A percentile compares a stretch with the other conserved stretches of the same genome.
These are phyloP conservation scores for Muscicapa comitata DNA, from an alignment of 2,797 vertebrate genomes.

Conservation along the genomic window DNA sequence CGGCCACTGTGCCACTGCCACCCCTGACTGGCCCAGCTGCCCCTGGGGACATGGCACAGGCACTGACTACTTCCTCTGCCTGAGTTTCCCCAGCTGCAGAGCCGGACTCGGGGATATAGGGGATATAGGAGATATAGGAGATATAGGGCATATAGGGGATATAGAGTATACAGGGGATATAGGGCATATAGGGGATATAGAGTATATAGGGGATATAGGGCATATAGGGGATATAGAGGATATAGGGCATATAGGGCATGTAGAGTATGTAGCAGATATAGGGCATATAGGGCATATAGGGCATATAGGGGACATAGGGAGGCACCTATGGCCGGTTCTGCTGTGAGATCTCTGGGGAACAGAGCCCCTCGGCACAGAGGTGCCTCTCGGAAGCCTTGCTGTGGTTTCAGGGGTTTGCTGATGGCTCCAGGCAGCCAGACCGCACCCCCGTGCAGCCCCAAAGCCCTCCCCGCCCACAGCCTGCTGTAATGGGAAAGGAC, in stretches of 20 bases:
- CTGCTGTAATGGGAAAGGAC: not conserved
- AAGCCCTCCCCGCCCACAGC: not conserved
- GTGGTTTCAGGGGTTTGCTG: not conserved
- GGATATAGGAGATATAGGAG: no score
- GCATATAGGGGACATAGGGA: no score
- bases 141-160: no score
- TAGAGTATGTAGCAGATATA: no score
- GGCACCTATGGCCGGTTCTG: not conserved
- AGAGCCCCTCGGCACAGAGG: not conserved
- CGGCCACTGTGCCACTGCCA: accelerated
- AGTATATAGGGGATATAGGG: no score
- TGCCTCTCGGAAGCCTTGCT: not conserved
- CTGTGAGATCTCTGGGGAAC: accelerated
- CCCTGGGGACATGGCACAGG: not conserved
- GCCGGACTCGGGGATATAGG: no score
- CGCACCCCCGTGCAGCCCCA: accelerated
- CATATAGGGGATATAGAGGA: no score
- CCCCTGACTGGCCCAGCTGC: accelerated
- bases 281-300: no score
- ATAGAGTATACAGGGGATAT: no score
- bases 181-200: no score
- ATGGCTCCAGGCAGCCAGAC: not conserved
- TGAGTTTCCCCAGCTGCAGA: not conserved
- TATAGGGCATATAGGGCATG: no score
- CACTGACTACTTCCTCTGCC: not conserved